phyloP scores from a whole-genome alignment of 2,113 vertebrate genomes.

The Ailurus styani region DNA sequence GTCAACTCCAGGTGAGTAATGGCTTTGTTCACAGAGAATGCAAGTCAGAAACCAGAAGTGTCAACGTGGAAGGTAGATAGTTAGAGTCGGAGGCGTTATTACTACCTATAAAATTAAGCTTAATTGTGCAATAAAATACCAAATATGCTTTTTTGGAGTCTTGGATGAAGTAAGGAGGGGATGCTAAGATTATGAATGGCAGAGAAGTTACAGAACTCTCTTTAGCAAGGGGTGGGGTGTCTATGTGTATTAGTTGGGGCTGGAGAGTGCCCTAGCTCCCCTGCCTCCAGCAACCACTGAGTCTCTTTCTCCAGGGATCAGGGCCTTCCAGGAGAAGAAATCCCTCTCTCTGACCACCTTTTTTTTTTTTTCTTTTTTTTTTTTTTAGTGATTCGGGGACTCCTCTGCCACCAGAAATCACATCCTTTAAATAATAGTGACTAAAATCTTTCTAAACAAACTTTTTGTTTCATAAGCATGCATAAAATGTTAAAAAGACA shows the following conservation, averaged over 20 bases:
- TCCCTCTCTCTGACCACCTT: not conserved
- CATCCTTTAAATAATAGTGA: not conserved
- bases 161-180: not conserved
- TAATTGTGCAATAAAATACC: not conserved
- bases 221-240: not conserved
- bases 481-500: not conserved
- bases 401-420: not conserved
- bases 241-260: not conserved
- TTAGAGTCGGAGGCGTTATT: not conserved
- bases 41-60: not conserved
- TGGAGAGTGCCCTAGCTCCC: too few species aligned
- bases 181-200: not conserved
- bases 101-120: not conserved
- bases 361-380: not conserved
- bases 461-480: not conserved
- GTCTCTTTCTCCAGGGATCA: not conserved
- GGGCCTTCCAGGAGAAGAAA: not conserved
- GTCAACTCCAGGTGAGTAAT: not conserved
- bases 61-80: not conserved
- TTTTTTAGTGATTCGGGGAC: not conserved
- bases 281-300: not conserved
- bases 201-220: not conserved
- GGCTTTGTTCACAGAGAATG: not conserved
- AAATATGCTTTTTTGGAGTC: not conserved
- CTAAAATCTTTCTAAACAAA: not conserved